Evolutionary conservation across 2,797 vertebrate genomes (phyloP), one percentile per base, ranked within the genome.

Genomic region (Rhinatrema bivittatum): DNA sequence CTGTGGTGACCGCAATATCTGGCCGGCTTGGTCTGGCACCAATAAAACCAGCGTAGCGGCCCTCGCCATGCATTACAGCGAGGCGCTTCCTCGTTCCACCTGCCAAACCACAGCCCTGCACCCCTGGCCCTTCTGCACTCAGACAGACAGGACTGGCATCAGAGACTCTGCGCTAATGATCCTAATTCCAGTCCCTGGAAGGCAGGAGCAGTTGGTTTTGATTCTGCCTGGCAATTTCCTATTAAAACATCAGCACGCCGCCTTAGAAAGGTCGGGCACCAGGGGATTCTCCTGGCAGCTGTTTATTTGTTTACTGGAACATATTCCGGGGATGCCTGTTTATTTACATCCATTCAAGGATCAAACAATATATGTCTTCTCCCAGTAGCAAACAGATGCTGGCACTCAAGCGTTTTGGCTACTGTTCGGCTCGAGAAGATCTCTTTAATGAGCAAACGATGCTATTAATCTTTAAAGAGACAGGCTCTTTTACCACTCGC

Each of bases 331-430:
- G 33, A 29, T 60, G 70, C 50, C 59, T 69, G 72, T 76, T 76
- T 76, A 76, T 81, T 79, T 81, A 76, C 69, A 72, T 65, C 72
- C 76, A 67, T 36, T 70, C 75, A 79, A 78, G 72, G 70, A 71
- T 18, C 70, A 66, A 59, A 76, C 74, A 78, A 77, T 75, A 81
- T 81, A 79, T 79, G 83, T 60, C 61, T 36, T 72, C 61, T 84
- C 74, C 80, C 77, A 67, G 75, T 67, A 67, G 80, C 78, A 78
- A 79, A 69, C 79, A 79, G 73, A 84, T 83, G 80, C 73, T 78
- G 68, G 60, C 52, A 59, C 59, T 72, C 43, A 39, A 78, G 74
- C 8, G 5, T 48, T 72, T 74, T 64, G 70, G 66, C 65, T 38
- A 59, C 42, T 0, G 3, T 47, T 40, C 55, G 40, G 70, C 68